Base-by-base conservation (phyloP, 92 coral and sea anemone species). In the Paragorgia papillata region DNA sequence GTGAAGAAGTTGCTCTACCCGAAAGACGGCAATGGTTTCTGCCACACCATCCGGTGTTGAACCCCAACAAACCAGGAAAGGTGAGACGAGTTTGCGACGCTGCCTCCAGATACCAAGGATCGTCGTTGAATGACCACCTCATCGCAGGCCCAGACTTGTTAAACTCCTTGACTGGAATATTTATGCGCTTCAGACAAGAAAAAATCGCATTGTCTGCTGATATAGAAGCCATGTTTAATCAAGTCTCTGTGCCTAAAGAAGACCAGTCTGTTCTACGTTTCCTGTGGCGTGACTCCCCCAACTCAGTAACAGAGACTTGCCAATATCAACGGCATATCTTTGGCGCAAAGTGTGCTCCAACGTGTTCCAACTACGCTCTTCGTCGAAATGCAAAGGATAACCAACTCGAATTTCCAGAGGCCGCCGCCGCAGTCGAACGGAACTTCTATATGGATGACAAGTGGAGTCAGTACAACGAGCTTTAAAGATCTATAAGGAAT, bases 11-110 rank as follows among this genome's bases (percentile, higher is more conserved):
- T 34, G 10, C 79, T 27, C 17, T 19, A 12, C 69, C 79, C 17
- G 54, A 25, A 9, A 75, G 18, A 49, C 33, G 46, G 24, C 37
- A 83, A 40, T 83, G 87, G 87, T 75, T 75, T 67, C 70, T 83
- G 15, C 83, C 79, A 37, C 88, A 62, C 22, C 84, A 79, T 57
- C 75, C 81, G 84, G n/a, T 61, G 0, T 48, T 84, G 21, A 69
- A 79, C 28, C 74, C 64, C 7, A 69, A 59, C 24, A 79, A 84
- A 53, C 85, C 88, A 27, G 85, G 74, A 9, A 84, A 79, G 67
- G 85, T 79, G n/a, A 14, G 75, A 40, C 66, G 69, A n/a, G 80
- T 70, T 28, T 79, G 84, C 57, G 85, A 84, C 70, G 84, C 77
- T 15, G 69, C 84, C 2, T 28, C 71, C 21, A 35, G 17, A 28